A percentile compares a stretch with the other conserved stretches of the same genome.
These are phyloP conservation scores for Bubo scandiacus DNA, from an alignment of 2,113 vertebrate species.

Conservation along the genomic window DNA sequence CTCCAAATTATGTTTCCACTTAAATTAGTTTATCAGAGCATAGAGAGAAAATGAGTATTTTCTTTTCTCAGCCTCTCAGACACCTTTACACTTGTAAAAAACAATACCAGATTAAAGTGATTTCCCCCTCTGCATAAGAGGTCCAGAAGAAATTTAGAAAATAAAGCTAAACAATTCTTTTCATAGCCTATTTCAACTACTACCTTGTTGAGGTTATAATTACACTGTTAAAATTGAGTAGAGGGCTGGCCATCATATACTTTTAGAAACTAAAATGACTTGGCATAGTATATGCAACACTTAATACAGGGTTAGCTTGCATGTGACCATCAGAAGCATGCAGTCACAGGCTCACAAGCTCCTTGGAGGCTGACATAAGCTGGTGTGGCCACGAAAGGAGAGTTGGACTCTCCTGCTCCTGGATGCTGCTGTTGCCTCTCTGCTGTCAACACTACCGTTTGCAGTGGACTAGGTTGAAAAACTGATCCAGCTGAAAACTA, in stretches of 20 bases:
- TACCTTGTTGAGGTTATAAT: not conserved
- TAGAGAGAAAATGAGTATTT: not conserved
- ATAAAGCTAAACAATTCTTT: not conserved
- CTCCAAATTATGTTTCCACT: not conserved
- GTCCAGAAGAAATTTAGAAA: not conserved
- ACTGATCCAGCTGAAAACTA: not conserved
- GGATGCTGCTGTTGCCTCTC: rapidly evolving
- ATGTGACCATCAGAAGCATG: not conserved
- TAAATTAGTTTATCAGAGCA: not conserved
- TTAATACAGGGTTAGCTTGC: not conserved
- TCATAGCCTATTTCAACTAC: not conserved
- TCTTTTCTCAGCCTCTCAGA: not conserved
- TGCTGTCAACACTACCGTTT: not conserved
- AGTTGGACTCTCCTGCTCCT: not conserved
- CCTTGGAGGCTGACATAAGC: not conserved
- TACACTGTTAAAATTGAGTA: not conserved
- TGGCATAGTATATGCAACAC: not conserved
- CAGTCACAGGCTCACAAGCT: too few relatives aligned
- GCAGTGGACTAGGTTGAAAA: not conserved
- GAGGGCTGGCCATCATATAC: not conserved
- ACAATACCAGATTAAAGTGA: not conserved
- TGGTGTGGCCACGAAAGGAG: not conserved
- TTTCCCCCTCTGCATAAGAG: not conserved
- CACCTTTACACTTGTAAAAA: not conserved
- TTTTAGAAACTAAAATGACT: not conserved